Evolutionary conservation across 2,888 invertebrate species (phyloP), one percentile per base, ranked within the genome.

Genomic region (Operophtera brumata): DNA sequence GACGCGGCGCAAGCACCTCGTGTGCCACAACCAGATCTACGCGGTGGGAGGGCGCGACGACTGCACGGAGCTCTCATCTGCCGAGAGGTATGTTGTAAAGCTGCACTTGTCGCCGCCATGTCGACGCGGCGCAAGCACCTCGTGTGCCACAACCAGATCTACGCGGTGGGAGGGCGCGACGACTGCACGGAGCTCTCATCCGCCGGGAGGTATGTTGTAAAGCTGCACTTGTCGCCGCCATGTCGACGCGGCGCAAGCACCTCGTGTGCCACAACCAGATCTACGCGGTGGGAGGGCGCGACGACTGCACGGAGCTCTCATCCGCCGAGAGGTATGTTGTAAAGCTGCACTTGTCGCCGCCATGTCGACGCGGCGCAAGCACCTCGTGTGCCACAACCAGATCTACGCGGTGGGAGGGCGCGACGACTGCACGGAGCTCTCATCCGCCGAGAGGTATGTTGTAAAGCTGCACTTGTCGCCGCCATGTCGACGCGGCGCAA

Each of bases 21-120:
- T 99, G 50, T 99, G 96, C 90, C 99, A 99, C 90, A 98, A 97
- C 77, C 94, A 97, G 90, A 98, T 99, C 69, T 99, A 99, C 89
- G 99, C 99, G 6, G 99, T 99, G 35, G 99, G 99, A 51, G 99
- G 99, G 7, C 92, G 99, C 54, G 99, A 99, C 83, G 99, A 99
- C 88, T 97, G 98, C 76, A 99, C 98, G 89, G 99, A 99, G 84
- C 92, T 99, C 43, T 97, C 97, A 55, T 86, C 87, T 12, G 89
- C 89, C 0, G 89, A 89, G 66, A 40, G 57, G 57, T 57, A 45
- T 66, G n/a, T n/a, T n/a, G n/a, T n/a, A n/a, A n/a, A n/a, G n/a
- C n/a, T n/a, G n/a, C n/a, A n/a, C n/a, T n/a, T n/a, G 96, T 97
- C 59, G 96, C 98, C 71, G 96, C 98, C 14, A 99, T 99, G 99